These are phyloP conservation scores for Drosophila saltans DNA, from an alignment of 1,140 invertebrate species.

Conservation along the genomic window DNA sequence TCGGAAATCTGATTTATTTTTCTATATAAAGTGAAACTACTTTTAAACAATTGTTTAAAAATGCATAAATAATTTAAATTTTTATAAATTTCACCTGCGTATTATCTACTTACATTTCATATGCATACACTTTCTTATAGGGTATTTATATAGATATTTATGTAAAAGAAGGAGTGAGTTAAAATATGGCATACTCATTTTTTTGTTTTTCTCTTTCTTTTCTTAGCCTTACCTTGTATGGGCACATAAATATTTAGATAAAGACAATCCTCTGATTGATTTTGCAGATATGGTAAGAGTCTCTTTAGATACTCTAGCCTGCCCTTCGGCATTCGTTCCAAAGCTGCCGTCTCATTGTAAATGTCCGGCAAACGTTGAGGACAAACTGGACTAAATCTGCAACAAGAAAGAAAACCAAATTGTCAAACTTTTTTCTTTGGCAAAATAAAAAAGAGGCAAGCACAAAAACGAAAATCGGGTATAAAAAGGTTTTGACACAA, in stretches of 20 bases:
- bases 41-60: no score
- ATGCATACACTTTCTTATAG: no score
- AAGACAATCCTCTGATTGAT: slow-evolving; percentile 98
- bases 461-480: slow-evolving; percentile 13
- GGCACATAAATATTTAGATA: slow-evolving; percentile 98
- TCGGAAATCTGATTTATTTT: no score
- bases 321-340: slow-evolving; percentile 93
- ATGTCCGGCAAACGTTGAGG: slow-evolving; percentile 93
- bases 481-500: slow-evolving; percentile 47
- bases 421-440: slow-evolving; percentile 21
- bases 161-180: not conserved
- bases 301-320: slow-evolving; percentile 93
- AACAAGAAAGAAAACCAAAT: slow-evolving; percentile 49
- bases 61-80: no score
- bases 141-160: not conserved
- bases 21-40: no score
- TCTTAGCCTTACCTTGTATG: slow-evolving; percentile 89
- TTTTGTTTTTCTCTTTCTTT: not conserved
- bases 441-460: not conserved
- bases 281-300: slow-evolving; percentile 92
- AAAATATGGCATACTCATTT: slow-evolving; percentile 45
- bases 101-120: no score
- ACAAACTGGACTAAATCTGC: slow-evolving; percentile 93
- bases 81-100: no score
- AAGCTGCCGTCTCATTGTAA: slow-evolving; percentile 90